Evolutionary conservation across 2,113 vertebrate species (phyloP).

Genomic region (Mesembrinibis cayennensis): DNA sequence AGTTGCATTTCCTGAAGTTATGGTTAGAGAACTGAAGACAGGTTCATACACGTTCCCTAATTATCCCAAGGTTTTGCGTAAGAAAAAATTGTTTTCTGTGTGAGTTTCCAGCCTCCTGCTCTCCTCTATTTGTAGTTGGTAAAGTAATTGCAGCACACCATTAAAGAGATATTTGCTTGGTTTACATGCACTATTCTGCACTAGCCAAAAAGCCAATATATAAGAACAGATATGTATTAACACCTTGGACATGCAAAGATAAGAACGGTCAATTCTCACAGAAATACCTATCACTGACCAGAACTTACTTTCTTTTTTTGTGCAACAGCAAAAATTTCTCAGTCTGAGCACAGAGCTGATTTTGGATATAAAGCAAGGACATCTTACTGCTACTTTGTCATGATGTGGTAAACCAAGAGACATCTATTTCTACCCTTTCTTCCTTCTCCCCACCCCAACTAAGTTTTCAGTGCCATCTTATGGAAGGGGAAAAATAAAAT

Average conservation of each 20-base stretch:
- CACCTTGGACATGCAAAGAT: neutral
- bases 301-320: neutral
- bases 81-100: neutral
- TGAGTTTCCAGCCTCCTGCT: neutral
- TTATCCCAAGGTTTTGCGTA: neutral
- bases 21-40: neutral
- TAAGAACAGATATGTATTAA: neutral
- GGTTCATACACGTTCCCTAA: neutral
- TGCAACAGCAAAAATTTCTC: neutral
- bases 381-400: neutral
- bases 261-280: neutral
- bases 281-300: neutral
- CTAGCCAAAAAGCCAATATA: neutral
- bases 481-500: fast-evolving
- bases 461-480: neutral
- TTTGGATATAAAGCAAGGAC: neutral
- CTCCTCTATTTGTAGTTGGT: neutral
- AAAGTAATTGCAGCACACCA: neutral
- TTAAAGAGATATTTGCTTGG: neutral
- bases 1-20: neutral
- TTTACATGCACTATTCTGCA: neutral
- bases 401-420: neutral
- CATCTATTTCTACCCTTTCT: neutral
- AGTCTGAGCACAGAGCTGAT: neutral
- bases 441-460: neutral